phyloP scores from a whole-genome alignment of 2,797 vertebrate species.

The Geotrypetes seraphini region DNA sequence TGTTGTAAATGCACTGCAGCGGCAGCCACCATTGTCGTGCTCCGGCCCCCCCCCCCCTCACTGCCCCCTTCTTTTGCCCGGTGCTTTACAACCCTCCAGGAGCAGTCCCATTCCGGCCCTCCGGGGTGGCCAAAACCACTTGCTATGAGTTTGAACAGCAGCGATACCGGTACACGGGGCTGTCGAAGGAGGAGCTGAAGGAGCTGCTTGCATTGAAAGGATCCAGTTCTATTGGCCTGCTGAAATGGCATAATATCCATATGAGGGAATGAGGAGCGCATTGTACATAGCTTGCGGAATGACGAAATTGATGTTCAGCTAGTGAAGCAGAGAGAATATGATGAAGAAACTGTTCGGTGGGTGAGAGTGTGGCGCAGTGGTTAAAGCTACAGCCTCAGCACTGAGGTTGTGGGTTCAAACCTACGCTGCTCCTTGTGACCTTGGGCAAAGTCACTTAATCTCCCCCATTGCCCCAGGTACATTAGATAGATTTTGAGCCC shows the following conservation, averaged over 20 bases:
- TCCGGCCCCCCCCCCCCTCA: slow-evolving; percentile 1
- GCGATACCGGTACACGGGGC: slow-evolving; percentile 76
- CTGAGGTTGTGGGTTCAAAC: too few species aligned
- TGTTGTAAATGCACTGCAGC: slow-evolving; percentile 23
- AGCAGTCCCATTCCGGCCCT: slow-evolving; percentile 56
- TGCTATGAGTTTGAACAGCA: slow-evolving; percentile 94
- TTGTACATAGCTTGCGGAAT: too few species aligned
- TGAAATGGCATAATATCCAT: too few species aligned
- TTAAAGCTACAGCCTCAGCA: too few species aligned
- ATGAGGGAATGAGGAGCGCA: too few species aligned
- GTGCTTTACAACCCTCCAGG: slow-evolving; percentile 1
- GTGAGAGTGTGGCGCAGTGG: too few species aligned
- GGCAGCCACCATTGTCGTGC: slow-evolving; percentile 10
- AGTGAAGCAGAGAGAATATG: slow-evolving; percentile 84
- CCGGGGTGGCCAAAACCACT: slow-evolving; percentile 80
- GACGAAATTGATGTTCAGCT: slow-evolving; percentile 79
- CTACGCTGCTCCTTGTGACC: too few species aligned
- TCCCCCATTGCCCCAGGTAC: too few species aligned
- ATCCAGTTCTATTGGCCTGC: too few species aligned
- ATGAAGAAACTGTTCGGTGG: slow-evolving; percentile 84
- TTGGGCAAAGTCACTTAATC: too few species aligned
- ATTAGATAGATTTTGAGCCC: too few species aligned
- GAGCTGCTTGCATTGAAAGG: too few species aligned
- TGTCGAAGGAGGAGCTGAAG: slow-evolving; percentile 79
- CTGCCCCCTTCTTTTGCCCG: slow-evolving; percentile 1